Evolutionary conservation across 2,113 vertebrate genomes (phyloP).

Genomic region (Rhegmatorhina hoffmannsi): DNA sequence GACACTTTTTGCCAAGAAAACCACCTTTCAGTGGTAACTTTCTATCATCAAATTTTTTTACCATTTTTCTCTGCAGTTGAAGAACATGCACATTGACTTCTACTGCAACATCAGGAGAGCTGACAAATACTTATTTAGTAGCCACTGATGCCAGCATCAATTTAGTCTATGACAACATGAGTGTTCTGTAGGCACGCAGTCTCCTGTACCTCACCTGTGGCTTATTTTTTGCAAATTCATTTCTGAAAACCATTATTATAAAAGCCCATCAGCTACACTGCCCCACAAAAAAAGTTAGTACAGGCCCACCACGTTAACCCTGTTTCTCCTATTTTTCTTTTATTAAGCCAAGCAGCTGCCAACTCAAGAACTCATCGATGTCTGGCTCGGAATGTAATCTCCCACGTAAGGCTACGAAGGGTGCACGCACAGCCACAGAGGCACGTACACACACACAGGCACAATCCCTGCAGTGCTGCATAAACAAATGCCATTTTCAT

Average conservation of each 20-base stretch:
- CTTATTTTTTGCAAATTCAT: not conserved
- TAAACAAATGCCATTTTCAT: not conserved
- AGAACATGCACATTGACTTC: not conserved
- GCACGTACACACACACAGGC: not conserved
- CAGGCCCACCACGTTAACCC: not conserved
- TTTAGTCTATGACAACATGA: not conserved
- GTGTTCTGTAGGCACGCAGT: accelerated
- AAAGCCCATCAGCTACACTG: not conserved
- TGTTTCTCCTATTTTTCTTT: not conserved
- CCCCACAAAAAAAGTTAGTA: not conserved
- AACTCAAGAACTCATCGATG: not conserved
- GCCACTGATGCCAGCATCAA: not conserved
- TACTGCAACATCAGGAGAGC: not conserved
- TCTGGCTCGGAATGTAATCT: not conserved
- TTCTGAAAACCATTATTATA: not conserved
- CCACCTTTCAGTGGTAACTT: not conserved
- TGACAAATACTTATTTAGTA: not conserved
- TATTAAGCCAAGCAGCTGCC: not conserved
- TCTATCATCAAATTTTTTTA: not conserved
- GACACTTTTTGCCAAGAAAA: not conserved
- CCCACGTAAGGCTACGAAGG: not conserved
- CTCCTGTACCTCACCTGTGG: not conserved
- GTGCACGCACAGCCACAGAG: accelerated
- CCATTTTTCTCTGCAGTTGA: not conserved
- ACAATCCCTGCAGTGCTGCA: not conserved